Base-by-base conservation (phyloP, 2,113 vertebrate species). In the Pseudopodoces humilis region DNA sequence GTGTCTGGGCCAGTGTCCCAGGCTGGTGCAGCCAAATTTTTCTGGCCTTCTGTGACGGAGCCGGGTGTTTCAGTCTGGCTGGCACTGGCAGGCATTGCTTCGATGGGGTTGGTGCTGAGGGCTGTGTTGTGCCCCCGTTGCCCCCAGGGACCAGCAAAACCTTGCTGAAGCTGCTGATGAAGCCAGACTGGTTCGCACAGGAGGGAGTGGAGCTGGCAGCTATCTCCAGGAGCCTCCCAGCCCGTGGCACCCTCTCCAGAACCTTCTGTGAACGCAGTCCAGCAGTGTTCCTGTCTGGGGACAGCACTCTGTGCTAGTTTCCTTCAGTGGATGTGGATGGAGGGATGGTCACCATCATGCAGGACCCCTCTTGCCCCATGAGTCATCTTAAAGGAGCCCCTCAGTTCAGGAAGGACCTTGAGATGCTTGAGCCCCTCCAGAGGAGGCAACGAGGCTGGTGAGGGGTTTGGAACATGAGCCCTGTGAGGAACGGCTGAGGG, bases 361-460 rank as follows among this genome's bases (percentile, higher is more conserved):
- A 43, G 22, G 49, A 44, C n/a, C 23, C 16, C 41, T 70, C 47
- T 58, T 60, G 44, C 13, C 24, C 8, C 0, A 0, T 25, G 9
- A 50, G 13, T 37, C 0, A 0, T 30, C 27, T 20, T 27, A 67
- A 71, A 58, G 31, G 18, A 67, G 33, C 9, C 2, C 31, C 76
- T 64, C 47, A 44, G 60, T 14, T 79, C 43, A 13, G 49, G 60
- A 53, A 18, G 49, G 76, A 35, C 1, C 0, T 11, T 37, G 55
- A 37, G 43, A 30, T 0, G 1, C 15, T 59, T 4, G 15, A 47
- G 33, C 2, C 1, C 0, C 0, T 59, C 25, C 43, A 37, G 71
- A 47, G 25, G 33, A 59, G 33, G 25, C 14, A 30, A 1, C 6
- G 1, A 59, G 72, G 55, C 43, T 75, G 55, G 15, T 4, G 55